These are phyloP conservation scores for Shargacucullia verbasci DNA, from an alignment of 2,888 invertebrate genomes.

Conservation along the genomic window DNA sequence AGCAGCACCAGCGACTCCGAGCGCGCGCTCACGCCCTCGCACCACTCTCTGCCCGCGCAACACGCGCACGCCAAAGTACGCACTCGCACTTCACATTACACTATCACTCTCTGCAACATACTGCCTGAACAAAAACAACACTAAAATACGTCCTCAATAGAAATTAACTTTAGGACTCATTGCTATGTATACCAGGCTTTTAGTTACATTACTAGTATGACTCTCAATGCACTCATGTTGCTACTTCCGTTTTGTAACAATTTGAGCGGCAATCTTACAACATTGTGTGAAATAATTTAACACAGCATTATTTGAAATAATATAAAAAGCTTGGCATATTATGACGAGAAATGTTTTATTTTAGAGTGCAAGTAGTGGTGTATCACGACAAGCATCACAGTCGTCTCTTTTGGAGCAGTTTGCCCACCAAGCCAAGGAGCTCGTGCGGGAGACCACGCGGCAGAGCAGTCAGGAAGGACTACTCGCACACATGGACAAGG, in stretches of 20 bases:
- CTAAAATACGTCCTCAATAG: no score
- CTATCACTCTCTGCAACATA: no score
- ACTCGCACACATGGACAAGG: constrained; percentile 97
- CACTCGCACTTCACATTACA: constrained; percentile 6
- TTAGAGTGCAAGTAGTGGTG: constrained; percentile 78
- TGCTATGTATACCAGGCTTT: no score
- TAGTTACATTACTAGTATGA: no score
- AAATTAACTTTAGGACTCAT: no score
- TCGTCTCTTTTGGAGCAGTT: constrained; percentile 96
- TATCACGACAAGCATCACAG: constrained; percentile 94
- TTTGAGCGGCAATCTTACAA: no score
- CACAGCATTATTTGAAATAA: no score
- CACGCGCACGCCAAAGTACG: constrained; percentile 55
- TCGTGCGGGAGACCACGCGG: constrained; percentile 95
- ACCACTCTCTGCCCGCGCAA: constrained; percentile 64
- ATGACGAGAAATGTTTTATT: constrained; percentile 18
- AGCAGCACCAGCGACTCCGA: constrained; percentile 88
- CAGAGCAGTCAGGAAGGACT: constrained; percentile 97
- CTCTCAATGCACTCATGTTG: no score
- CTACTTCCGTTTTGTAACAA: no score
- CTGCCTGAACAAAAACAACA: no score
- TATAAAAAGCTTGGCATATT: no score
- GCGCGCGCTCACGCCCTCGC: constrained; percentile 86
- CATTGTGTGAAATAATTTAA: no score
- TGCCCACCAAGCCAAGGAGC: constrained; percentile 95